A percentile compares a stretch with the other conserved stretches of the same genome.
Conservation (phyloP, 2,888 invertebrate species). For the Dorcus parallelipipedus region DNA sequence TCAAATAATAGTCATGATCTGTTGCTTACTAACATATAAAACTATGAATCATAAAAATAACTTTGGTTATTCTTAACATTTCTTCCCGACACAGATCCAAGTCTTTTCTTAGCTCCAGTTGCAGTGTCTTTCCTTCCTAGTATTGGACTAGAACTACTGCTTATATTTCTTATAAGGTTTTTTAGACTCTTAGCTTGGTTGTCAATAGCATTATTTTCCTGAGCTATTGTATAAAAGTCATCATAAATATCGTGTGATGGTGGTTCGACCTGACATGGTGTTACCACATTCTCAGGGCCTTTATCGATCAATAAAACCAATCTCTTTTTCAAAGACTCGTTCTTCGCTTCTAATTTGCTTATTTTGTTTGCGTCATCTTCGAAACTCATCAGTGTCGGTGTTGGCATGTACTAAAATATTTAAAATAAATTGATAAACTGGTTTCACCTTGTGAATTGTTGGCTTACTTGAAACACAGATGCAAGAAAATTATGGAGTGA, state of each 20-base stretch:
- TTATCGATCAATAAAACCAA: constrained; percentile 53
- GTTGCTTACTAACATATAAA: constrained; percentile 1
- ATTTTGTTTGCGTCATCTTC: constrained; percentile 82
- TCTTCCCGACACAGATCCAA: constrained; percentile 16
- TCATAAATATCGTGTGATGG: constrained; percentile 76
- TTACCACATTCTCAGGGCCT: constrained; percentile 46
- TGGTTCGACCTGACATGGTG: constrained; percentile 64
- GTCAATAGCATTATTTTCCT: constrained; percentile 61
- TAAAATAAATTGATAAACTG: neutral
- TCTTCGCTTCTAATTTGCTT: constrained; percentile 79
- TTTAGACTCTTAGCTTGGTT: constrained; percentile 74
- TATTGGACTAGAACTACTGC: constrained; percentile 74
- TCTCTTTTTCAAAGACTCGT: constrained; percentile 64
- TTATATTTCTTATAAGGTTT: constrained; percentile 77
- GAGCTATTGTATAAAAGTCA: constrained; percentile 87
- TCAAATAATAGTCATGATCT: constrained; percentile 1
- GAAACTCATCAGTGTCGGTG: constrained; percentile 79
- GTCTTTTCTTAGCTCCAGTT: constrained; percentile 8
- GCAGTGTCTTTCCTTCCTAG: constrained; percentile 64
- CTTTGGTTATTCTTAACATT: constrained; percentile 7
- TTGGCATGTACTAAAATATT: constrained; percentile 70
- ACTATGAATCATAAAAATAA: constrained; percentile 8
- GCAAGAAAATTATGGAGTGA: constrained; percentile 92
- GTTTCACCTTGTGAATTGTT: neutral
- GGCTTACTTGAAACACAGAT: constrained; percentile 70